Base-by-base conservation (phyloP, 2,113 vertebrate genomes). In the Scytalopus superciliaris region DNA sequence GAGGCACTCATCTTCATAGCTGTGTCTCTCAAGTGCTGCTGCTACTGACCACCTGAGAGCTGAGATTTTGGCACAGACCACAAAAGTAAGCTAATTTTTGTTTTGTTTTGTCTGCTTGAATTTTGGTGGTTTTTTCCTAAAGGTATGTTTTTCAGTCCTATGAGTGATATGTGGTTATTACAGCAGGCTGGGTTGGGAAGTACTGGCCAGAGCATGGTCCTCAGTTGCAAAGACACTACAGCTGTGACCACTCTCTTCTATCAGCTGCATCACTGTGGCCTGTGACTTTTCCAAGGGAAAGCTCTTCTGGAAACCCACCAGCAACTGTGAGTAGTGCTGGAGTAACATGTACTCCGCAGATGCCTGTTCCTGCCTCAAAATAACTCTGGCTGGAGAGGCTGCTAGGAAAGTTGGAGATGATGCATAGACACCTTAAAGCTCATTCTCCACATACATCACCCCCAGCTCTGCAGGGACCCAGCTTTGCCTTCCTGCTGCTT, bases 201-300 rank as follows among this genome's bases (percentile, higher is more conserved):
- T 44, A 44, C 12, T 56, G 37, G 24, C 25, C 49, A 50, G 49
- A 50, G 25, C 14, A 8, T 15, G 16, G 52, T 31, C 15, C 73
- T 97, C 82, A 97, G 97, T 84, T 98, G 97, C 1, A 97, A 98
- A 92, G 85, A 68, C 19, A 97, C 96, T 68, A 97, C 94, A 73
- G 0, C 55, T 98, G 64, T 98, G 97, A 97, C 96, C 96, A 5
- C 84, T 98, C 9, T 22, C 74, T 24, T 96, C 97, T 62, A 28
- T 98, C 79, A 97, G 91, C 90, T 97, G 93, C 53, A 92, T 98
- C 63, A 89, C 96, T 3, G 59, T 94, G 35, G 97, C 97, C 4
- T 98, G 98, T 3, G 37, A 97, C 60, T 98, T 98, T 77, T 98
- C 97, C 67, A 98, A 98, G 77, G 97, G 97, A 81, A 98, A 97